These are phyloP conservation scores for Paradisaea rubra DNA, from an alignment of 2,113 vertebrate species.

Conservation along the genomic window DNA sequence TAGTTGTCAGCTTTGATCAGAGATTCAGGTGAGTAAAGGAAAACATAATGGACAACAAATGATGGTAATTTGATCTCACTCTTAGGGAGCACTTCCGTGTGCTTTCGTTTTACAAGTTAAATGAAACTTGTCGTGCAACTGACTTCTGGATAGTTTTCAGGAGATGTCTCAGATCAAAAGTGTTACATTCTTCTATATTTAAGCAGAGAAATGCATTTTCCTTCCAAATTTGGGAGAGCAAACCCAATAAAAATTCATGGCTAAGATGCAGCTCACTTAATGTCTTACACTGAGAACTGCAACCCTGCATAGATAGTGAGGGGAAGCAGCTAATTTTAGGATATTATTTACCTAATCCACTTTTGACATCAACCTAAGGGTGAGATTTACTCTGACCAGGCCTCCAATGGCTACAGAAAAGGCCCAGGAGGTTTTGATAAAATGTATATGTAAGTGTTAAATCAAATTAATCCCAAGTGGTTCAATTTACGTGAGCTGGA, in stretches of 20 bases:
- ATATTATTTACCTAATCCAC: not conserved
- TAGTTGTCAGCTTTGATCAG: conserved; percentile 83
- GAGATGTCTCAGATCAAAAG: not conserved
- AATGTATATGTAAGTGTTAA: not conserved
- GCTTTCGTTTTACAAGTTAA: not conserved
- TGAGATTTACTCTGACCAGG: not conserved
- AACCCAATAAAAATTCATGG: not conserved
- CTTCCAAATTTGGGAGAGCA: not conserved
- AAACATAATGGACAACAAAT: not conserved
- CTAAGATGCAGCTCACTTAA: not conserved
- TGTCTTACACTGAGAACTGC: not conserved
- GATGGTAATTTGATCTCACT: not conserved
- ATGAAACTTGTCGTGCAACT: not conserved
- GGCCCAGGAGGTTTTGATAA: not conserved
- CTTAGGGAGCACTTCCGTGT: not conserved
- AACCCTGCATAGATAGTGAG: not conserved
- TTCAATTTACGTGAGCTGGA: not conserved
- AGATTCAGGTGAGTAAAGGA: conserved; percentile 80
- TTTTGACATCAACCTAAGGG: not conserved
- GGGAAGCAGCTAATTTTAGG: not conserved
- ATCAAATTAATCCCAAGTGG: not conserved
- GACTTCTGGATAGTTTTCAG: not conserved
- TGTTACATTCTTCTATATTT: not conserved
- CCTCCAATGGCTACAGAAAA: not conserved
- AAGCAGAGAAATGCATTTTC: not conserved